Base-by-base conservation (phyloP, 35 echinoderm and acorn worm genomes). In the Patiria miniata region DNA sequence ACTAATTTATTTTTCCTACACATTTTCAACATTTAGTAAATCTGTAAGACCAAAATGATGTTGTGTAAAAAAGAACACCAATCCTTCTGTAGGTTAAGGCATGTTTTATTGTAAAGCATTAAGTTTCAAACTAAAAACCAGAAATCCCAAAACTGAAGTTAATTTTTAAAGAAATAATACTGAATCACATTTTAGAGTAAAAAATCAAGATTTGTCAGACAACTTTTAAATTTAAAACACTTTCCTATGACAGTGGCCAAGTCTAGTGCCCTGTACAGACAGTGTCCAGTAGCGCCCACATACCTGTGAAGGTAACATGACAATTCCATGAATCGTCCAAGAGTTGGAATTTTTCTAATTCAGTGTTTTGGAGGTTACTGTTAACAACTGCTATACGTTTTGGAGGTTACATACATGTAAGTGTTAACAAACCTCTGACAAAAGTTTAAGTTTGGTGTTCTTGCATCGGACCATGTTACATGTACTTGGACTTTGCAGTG, bases 81-180 rank as follows among this genome's bases (percentile, higher is more conserved):
- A n/a, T n/a, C n/a, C n/a, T n/a, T n/a, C n/a, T n/a, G n/a, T 58
- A 12, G 23, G 9, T 58, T 58, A 6, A 58, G 55, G 55, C 55
- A 58, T 6, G 55, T 58, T 58, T 58, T 58, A 58, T 58, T 58
- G 55, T 58, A 58, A 58, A 58, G 55, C 23, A 1, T 58, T 6
- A 58, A 58, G 55, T 22, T 58, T 22, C 55, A 58, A 58, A 58
- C 55, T 58, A 58, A 58, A 58, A 58, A 58, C 55, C 55, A 58
- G 55, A 58, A 58, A 7, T 58, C 55, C 55, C 9, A 2, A 58
- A 58, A 58, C 55, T 58, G 55, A 58, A 58, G 55, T 2, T 19
- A 16, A 58, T 58, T 58, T 58, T 58, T 58, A 16, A 12, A 58
- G 55, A 58, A 58, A 58, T 58, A 58, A 58, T 58, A 58, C 23